Percentiles rank a stretch among this genome's conserved stretches.
Evolutionary conservation across 2,888 invertebrate species (phyloP).

Genomic region (Amphimallon solstitiale): DNA sequence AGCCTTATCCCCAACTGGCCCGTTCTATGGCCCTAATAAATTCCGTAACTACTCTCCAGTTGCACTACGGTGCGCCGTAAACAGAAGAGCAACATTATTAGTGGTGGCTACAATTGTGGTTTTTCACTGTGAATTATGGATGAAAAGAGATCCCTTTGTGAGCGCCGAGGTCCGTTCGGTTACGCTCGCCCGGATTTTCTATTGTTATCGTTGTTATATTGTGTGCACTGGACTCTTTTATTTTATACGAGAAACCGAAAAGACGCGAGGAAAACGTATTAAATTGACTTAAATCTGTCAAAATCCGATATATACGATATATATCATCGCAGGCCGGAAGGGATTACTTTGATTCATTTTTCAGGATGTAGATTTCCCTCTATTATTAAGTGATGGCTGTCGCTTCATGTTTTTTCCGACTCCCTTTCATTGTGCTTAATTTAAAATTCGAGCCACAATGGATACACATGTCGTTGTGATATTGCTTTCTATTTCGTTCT

Average conservation of each 20-base stretch:
- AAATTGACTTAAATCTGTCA: conserved; percentile 25
- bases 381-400: background rate
- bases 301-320: conserved; percentile 21
- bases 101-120: background rate
- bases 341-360: background rate
- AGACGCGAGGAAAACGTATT: conserved; percentile 17
- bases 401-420: background rate
- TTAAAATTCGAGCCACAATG: too few relatives aligned
- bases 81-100: conserved; percentile 3
- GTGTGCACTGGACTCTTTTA: conserved; percentile 5
- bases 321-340: background rate
- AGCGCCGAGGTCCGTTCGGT: background rate
- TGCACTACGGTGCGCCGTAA: background rate
- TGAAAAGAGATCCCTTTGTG: conserved; percentile 20
- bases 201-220: conserved; percentile 20
- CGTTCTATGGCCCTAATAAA: too few relatives aligned
- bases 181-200: conserved; percentile 22
- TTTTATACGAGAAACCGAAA: conserved; percentile 20
- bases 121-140: conserved; percentile 18
- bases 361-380: background rate
- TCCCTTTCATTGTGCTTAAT: too few relatives aligned
- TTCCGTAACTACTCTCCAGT: too few relatives aligned
- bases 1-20: too few relatives aligned
- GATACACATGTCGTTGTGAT: too few relatives aligned
- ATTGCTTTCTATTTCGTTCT: too few relatives aligned